Base-by-base conservation (phyloP, 2,113 vertebrate genomes). In the Calyptomena viridis region DNA sequence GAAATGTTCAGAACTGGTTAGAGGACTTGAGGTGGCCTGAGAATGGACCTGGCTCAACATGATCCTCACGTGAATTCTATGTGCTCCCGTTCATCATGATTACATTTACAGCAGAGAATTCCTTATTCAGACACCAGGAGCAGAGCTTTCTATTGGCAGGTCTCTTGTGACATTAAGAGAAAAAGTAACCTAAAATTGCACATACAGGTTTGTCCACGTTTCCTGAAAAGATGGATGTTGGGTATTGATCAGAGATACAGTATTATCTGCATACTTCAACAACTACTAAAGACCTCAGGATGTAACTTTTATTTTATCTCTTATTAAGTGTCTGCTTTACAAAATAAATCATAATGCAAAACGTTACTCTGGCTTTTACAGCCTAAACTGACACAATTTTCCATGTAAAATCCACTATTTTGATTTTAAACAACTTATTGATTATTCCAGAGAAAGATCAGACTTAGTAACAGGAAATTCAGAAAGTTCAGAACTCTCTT, bases 41-140 rank as follows among this genome's bases (percentile, higher is more conserved):
- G n/a, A 58, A 66, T 13, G 14, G 44, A 53, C 23, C 30, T 75
- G 60, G 30, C 18, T 87, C 30, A 58, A 18, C 16, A 3, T 22
- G 25, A 67, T 50, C 46, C 47, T 58, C 37, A 49, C 3, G 0
- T 22, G 60, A 42, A 53, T 35, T 55, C 4, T 12, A 15, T 0
- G 0, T 30, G 30, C 72, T 78, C n/a, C 27, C 4, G 42, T 75
- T 40, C 0, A 0, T 21, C 42, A 22, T 5, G 13, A 21, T 37
- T n/a, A 31, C 37, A 77, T 53, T 74, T 49, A 53, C 56, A 42
- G 47, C 46, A 33, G 9, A 53, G 33, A 82, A 79, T 85, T 79
- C 71, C 31, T 27, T 11, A 40, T 74, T 81, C 44, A 64, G 55
- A 69, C 16, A 37, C 4, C 11, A 55, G 52, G 25, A 84, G 42